Percentiles rank a stretch among this genome's conserved stretches.
Evolutionary conservation across 2,888 invertebrate species (phyloP).

Genomic region (Aphrophora alni): DNA sequence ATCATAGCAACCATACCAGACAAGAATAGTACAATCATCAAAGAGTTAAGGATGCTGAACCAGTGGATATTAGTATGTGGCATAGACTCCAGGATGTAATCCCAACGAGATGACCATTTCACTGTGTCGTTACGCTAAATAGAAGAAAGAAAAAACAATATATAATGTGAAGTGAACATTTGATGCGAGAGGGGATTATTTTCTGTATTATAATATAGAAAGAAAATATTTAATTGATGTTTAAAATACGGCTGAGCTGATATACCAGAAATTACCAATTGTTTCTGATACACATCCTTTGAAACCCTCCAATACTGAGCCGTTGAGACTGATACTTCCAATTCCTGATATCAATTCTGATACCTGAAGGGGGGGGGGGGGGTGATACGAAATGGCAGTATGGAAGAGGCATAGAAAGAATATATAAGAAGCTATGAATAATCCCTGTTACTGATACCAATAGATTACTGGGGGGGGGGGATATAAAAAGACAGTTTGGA

Average conservation of each 20-base stretch:
- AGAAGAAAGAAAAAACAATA: conserved; percentile 18
- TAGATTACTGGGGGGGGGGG: too few relatives aligned
- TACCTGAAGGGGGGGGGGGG: too few relatives aligned
- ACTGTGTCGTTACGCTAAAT: conserved; percentile 74
- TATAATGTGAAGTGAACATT: background rate
- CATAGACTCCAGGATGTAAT: conserved; percentile 98
- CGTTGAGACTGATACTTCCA: too few relatives aligned
- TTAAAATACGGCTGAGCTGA: background rate
- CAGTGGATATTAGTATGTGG: conserved; percentile 98
- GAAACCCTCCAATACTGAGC: too few relatives aligned
- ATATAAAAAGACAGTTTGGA: too few relatives aligned
- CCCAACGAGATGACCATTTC: conserved; percentile 99
- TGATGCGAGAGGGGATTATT: background rate
- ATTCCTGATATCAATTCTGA: too few relatives aligned
- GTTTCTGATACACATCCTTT: too few relatives aligned
- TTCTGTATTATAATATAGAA: background rate
- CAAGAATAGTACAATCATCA: conserved; percentile 95
- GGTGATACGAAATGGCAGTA: too few relatives aligned
- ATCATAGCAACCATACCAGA: conserved; percentile 99
- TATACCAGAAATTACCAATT: too few relatives aligned
- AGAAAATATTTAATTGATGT: background rate
- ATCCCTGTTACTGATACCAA: too few relatives aligned
- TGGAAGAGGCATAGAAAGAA: too few relatives aligned
- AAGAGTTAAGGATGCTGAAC: conserved; percentile 97
- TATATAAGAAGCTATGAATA: too few relatives aligned